Conservation (phyloP, 2,888 invertebrate genomes). For the Leucophenga maculata region DNA sequence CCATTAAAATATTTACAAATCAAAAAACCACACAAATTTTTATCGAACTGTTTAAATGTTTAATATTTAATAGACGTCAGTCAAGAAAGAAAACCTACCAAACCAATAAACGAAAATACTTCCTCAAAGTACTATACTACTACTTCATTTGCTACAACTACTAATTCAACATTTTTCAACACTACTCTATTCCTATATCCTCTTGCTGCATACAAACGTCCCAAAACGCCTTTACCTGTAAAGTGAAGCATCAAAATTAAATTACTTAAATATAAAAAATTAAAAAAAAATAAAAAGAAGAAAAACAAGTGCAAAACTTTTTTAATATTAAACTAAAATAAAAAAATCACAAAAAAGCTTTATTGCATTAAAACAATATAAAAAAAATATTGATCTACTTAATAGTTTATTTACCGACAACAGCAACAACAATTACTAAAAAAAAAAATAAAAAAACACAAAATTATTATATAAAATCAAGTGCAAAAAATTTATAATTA, state of each 20-base stretch:
- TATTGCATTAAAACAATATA: slow-evolving; percentile 30
- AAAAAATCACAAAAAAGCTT: slow-evolving; percentile 39
- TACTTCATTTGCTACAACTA: no score
- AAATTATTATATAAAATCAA: slow-evolving; percentile 36
- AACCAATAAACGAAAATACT: neutral
- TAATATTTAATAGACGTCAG: neutral
- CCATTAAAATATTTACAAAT: slow-evolving; percentile 28
- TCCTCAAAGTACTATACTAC: neutral
- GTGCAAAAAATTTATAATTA: slow-evolving; percentile 44
- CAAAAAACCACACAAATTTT: slow-evolving; percentile 23
- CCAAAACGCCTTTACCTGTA: slow-evolving; percentile 35
- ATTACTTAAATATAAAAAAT: slow-evolving; percentile 9
- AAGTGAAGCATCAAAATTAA: neutral
- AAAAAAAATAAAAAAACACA: neutral
- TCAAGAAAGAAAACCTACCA: neutral
- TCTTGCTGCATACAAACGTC: no score
- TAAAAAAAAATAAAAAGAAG: slow-evolving; percentile 28
- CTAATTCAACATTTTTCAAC: no score
- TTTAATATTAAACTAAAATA: slow-evolving; percentile 28
- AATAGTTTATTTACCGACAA: slow-evolving; percentile 15
- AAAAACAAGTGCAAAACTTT: slow-evolving; percentile 18
- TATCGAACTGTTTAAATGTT: slow-evolving; percentile 10
- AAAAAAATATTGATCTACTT: slow-evolving; percentile 11
- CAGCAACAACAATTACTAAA: neutral
- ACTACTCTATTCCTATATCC: no score